phyloP scores from a whole-genome alignment of 2,113 vertebrate genomes.

The Tapirus terrestris region DNA sequence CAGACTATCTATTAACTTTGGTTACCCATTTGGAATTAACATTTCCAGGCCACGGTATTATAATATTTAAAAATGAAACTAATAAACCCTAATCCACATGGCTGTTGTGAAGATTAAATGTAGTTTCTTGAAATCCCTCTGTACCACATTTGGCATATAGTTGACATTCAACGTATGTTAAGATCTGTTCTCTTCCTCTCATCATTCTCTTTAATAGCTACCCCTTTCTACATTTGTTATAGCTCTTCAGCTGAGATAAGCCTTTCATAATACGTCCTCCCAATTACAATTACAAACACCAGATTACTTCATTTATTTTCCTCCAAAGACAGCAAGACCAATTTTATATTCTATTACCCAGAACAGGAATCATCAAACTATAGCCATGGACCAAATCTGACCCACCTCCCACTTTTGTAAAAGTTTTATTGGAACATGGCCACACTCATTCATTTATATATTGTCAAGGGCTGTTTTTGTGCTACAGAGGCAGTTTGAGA shows the following conservation, averaged over 20 bases:
- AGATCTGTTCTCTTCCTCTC: not conserved
- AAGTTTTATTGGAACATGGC: not conserved
- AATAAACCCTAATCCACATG: not conserved
- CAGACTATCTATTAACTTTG: not conserved
- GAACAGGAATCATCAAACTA: not conserved
- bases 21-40: not conserved
- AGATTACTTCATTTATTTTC: not conserved
- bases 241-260: not conserved
- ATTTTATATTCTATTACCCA: not conserved
- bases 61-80: not conserved
- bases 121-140: not conserved
- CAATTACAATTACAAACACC: not conserved
- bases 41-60: not conserved
- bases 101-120: not conserved
- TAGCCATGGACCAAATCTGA: not conserved
- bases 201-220: not conserved
- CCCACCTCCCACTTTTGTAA: not conserved
- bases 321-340: not conserved
- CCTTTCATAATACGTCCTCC: not conserved
- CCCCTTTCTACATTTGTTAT: not conserved
- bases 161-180: not conserved
- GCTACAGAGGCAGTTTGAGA: too few species aligned
- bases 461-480: too few species aligned
- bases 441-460: too few species aligned
- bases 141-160: not conserved